Base-by-base conservation (phyloP, 2,113 vertebrate genomes). In the Xiphophorus maculatus region DNA sequence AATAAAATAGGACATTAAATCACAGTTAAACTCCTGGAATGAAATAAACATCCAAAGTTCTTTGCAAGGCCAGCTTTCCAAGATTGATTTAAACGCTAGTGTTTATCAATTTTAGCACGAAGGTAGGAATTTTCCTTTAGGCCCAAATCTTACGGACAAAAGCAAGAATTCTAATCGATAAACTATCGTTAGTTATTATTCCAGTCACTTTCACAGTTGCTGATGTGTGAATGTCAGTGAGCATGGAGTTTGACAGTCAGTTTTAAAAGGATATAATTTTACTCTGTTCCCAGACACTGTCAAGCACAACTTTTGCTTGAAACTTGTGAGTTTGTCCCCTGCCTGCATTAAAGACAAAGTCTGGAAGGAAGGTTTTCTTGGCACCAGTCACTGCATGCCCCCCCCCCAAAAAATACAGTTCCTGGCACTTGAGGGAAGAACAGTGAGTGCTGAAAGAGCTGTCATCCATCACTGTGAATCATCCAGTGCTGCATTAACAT, bases 151-250 rank as follows among this genome's bases (percentile, higher is more conserved):
- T 28, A 42, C 29, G 42, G 73, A 68, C 71, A 80, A 68, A 82
- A 69, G 25, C 29, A 3, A 2, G 64, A 64, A 75, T 71, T 33
- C 37, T 84, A 72, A 88, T 88, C 66, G 71, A 74, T 76, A 60
- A 61, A 71, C 42, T 84, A 48, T 77, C 73, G 79, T 66, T 61
- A 30, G 63, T 37, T 72, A n/a, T 71, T 79, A 63, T 60, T 75
- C 54, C 54, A 70, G 64, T 69, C 35, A 63, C 54, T 44, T 44
- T 54, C 14, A 25, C 30, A 54, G 28, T 25, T 62, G 61, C 44
- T 71, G 10, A 66, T 70, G 63, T 66, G 66, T 78, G 35, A 79
- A 82, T 80, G 79, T 79, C 79, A 84, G 81, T 30, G 71, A 74
- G 48, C 48, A 63, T 75, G 32, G 65, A 71, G 60, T 33, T 42